Percentiles rank a stretch among this genome's conserved stretches.
Conservation (phyloP, 2,113 vertebrate genomes). For the Alouatta palliata region DNA sequence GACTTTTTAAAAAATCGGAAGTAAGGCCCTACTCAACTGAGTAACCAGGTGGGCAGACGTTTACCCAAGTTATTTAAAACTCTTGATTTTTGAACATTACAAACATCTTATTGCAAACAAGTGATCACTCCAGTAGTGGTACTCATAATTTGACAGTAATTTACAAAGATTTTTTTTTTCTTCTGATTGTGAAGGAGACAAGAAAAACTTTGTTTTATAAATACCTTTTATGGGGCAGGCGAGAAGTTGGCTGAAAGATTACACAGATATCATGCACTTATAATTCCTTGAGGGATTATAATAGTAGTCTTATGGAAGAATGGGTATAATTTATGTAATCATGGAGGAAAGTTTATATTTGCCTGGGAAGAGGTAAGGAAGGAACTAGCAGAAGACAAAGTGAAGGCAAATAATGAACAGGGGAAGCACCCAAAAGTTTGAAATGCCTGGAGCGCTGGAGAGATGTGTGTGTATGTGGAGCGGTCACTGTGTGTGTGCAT, state of each 20-base stretch:
- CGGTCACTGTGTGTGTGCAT: neutral
- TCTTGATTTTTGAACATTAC: constrained; percentile 13
- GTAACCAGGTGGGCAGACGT: neutral
- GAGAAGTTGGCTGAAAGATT: constrained; percentile 25
- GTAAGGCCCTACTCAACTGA: neutral
- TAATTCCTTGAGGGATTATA: neutral
- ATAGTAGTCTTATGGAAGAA: neutral
- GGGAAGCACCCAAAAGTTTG: neutral
- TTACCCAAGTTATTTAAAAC: neutral
- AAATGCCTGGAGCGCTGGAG: neutral
- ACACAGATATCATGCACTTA: constrained; percentile 7
- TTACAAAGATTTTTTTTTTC: constrained; percentile 8
- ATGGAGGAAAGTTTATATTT: neutral
- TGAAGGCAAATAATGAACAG: neutral
- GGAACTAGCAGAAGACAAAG: neutral
- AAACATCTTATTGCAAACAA: neutral
- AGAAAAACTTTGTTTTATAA: neutral
- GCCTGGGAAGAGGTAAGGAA: neutral
- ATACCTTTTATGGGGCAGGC: neutral
- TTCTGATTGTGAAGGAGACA: neutral
- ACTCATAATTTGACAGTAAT: neutral
- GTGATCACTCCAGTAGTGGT: neutral
- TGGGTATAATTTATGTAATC: constrained; percentile 17
- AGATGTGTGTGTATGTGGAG: neutral
- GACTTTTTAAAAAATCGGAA: neutral